Conservation (phyloP, 2,113 vertebrate species). For the Apteryx mantelli region DNA sequence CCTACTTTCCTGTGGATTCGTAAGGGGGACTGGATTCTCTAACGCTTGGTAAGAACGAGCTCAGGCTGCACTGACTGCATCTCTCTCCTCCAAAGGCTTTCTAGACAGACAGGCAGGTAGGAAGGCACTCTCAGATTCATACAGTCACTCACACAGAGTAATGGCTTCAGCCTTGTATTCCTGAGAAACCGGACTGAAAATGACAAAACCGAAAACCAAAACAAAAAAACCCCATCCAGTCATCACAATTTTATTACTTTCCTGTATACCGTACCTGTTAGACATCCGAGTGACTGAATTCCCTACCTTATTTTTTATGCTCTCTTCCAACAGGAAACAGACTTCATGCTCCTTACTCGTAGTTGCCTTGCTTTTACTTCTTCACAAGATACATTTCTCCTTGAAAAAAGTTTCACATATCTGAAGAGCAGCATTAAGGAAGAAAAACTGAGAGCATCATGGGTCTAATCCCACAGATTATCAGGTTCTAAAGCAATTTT, state of each 20-base stretch:
- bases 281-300: background rate
- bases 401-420: background rate
- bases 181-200: background rate
- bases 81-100: background rate
- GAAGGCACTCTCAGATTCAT: background rate
- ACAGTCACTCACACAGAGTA: background rate
- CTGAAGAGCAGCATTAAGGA: background rate
- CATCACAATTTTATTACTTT: background rate
- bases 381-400: background rate
- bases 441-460: background rate
- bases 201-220: background rate
- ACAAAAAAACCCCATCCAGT: background rate
- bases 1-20: background rate
- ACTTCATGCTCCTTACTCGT: background rate
- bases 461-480: background rate
- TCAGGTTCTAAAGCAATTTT: background rate
- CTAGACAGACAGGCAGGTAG: background rate
- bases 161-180: background rate
- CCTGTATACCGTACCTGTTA: background rate
- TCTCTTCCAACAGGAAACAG: background rate
- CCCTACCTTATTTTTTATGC: background rate
- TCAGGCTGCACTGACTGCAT: background rate
- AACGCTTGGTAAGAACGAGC: background rate
- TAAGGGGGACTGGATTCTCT: background rate
- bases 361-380: background rate